Evolutionary conservation across 2,797 vertebrate genomes (phyloP).

Genomic region (Spea hammondii): DNA sequence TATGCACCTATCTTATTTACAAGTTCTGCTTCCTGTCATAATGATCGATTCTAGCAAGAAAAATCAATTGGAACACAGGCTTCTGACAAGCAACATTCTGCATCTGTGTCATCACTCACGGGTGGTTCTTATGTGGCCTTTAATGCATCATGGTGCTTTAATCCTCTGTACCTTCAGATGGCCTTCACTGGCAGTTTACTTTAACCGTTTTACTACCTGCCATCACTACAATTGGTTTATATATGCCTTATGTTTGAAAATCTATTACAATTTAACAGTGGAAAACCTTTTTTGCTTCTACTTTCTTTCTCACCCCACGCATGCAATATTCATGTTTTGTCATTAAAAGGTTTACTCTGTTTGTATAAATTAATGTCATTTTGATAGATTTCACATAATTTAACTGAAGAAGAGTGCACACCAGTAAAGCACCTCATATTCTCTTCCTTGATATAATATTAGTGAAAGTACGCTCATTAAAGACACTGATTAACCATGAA

Average conservation of each 20-base stretch:
- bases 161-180: constrained; percentile 27
- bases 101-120: constrained; percentile 52
- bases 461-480: constrained; percentile 38
- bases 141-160: constrained; percentile 36
- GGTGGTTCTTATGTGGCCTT: constrained; percentile 47
- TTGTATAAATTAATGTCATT: constrained; percentile 52
- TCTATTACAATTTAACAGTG: constrained; percentile 17
- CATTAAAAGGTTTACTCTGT: constrained; percentile 46
- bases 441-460: constrained; percentile 31
- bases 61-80: constrained; percentile 47
- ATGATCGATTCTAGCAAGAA: constrained; percentile 34
- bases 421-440: constrained; percentile 40
- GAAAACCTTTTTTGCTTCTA: constrained; percentile 16
- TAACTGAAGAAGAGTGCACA: constrained; percentile 42
- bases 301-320: constrained; percentile 20
- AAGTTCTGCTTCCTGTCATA: constrained; percentile 37
- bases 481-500: constrained; percentile 40
- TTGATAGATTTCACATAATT: constrained; percentile 47
- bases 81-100: constrained; percentile 49
- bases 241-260: constrained; percentile 7
- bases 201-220: constrained; percentile 3
- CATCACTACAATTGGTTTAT: neutral
- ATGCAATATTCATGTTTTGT: constrained; percentile 25
- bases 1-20: constrained; percentile 38
- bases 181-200: constrained; percentile 28